Percentiles rank a stretch among this genome's conserved stretches.
phyloP scores from a whole-genome alignment of 2,888 invertebrate species.

The Cheilosia urbana region DNA sequence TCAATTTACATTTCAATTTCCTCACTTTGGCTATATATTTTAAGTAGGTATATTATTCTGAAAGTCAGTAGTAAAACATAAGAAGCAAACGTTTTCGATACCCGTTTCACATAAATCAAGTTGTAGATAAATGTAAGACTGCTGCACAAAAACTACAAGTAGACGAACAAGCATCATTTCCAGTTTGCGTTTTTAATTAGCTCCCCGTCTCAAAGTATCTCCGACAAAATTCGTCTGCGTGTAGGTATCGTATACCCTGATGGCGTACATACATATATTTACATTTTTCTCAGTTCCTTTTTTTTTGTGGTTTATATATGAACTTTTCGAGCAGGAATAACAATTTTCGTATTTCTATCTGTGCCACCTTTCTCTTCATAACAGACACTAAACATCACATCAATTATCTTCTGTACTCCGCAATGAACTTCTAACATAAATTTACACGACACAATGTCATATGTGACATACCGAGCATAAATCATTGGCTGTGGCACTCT shows the following conservation, averaged over 20 bases:
- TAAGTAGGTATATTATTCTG: slow-evolving; percentile 6
- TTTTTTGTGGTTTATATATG: slow-evolving; percentile 37
- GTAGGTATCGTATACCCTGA: neutral
- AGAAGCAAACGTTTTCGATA: slow-evolving; percentile 68
- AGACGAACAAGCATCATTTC: slow-evolving; percentile 72
- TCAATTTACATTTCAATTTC: neutral
- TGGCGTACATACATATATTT: slow-evolving; percentile 6
- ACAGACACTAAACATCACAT: slow-evolving; percentile 74
- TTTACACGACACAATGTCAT: slow-evolving; percentile 75
- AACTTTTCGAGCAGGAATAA: slow-evolving; percentile 59
- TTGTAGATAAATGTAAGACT: slow-evolving; percentile 68
- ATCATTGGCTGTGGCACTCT: slow-evolving; percentile 65
- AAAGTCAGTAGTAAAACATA: slow-evolving; percentile 36
- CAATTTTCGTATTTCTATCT: slow-evolving; percentile 60
- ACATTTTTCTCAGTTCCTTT: slow-evolving; percentile 36
- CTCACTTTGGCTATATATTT: neutral
- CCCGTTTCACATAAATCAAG: slow-evolving; percentile 71
- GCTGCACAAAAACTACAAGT: slow-evolving; percentile 50
- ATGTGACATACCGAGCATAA: slow-evolving; percentile 71
- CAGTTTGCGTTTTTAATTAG: slow-evolving; percentile 75
- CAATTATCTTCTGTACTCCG: slow-evolving; percentile 76
- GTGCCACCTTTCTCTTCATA: slow-evolving; percentile 72
- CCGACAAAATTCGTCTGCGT: slow-evolving; percentile 53
- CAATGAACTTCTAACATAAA: slow-evolving; percentile 75
- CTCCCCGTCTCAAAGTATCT: slow-evolving; percentile 59